Conservation (phyloP, 2,888 invertebrate genomes). For the Ophion costatus region DNA sequence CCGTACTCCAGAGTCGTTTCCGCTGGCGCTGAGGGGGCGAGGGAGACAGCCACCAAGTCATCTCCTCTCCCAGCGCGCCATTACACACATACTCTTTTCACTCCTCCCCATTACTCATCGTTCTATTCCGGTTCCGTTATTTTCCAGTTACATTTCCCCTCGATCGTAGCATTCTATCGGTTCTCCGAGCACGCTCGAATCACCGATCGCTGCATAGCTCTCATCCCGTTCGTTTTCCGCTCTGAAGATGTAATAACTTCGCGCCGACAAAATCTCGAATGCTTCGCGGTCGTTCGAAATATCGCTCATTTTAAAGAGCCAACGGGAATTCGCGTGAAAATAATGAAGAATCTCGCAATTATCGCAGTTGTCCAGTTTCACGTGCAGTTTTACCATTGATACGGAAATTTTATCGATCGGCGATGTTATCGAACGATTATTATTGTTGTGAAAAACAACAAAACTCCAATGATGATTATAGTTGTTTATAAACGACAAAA, state of each 20-base stretch:
- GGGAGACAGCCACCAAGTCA: constrained; percentile 7
- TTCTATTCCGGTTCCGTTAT: constrained; percentile 60
- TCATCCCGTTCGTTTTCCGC: constrained; percentile 34
- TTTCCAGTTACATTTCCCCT: constrained; percentile 59
- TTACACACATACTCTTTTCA: constrained; percentile 23
- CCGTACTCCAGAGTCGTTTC: constrained; percentile 26
- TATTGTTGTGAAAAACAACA: too few species aligned
- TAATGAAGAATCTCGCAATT: background rate
- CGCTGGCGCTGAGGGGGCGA: background rate
- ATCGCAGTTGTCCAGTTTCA: background rate
- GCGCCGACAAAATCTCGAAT: background rate
- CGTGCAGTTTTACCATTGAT: too few species aligned
- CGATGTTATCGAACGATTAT: background rate
- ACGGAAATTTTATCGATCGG: too few species aligned
- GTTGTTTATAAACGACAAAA: too few species aligned
- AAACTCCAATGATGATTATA: too few species aligned
- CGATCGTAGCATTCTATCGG: constrained; percentile 28
- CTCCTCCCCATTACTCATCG: constrained; percentile 57
- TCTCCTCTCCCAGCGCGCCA: constrained; percentile 16
- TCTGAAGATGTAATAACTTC: background rate
- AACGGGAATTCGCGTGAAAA: background rate
- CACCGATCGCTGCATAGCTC: constrained; percentile 42
- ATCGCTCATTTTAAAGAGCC: background rate
- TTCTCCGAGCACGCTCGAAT: constrained; percentile 47
- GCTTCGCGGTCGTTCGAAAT: background rate